A percentile compares a stretch with the other conserved stretches of the same genome.
phyloP scores from a whole-genome alignment of 2,113 vertebrate species.

The Sardina pilchardus region DNA sequence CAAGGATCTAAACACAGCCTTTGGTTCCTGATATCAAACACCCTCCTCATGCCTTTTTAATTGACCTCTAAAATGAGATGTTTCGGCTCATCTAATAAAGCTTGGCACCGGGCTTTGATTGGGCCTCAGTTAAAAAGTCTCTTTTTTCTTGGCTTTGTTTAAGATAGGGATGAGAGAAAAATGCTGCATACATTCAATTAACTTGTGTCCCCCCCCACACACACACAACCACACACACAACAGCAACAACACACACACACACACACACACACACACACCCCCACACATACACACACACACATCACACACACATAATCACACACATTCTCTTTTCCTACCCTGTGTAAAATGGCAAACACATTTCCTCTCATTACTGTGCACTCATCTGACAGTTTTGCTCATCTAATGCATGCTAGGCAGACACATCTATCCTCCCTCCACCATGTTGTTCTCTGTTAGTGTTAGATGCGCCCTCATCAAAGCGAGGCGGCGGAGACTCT shows the following conservation, averaged over 20 bases:
- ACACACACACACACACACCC: neutral
- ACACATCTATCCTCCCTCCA: neutral
- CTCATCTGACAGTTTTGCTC: neutral
- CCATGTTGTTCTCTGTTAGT: neutral
- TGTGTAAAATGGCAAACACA: neutral
- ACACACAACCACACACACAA: neutral
- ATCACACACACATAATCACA: neutral
- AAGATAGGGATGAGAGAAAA: constrained; percentile 22
- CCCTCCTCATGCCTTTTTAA: constrained; percentile 15
- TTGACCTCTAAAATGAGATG: constrained; percentile 25
- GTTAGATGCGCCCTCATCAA: neutral
- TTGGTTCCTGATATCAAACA: constrained; percentile 21
- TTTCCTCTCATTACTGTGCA: neutral
- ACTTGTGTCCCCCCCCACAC: neutral
- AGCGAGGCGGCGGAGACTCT: neutral
- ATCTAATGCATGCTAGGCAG: neutral
- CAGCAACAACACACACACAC: constrained; percentile 12
- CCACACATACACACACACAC: neutral
- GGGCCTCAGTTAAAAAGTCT: neutral
- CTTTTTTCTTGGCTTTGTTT: constrained; percentile 30
- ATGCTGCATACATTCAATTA: neutral
- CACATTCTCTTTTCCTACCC: neutral
- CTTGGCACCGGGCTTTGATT: constrained; percentile 16
- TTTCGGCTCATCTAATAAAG: constrained; percentile 28
- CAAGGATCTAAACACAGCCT: constrained; percentile 19